Evolutionary conservation across 2,797 vertebrate species (phyloP).

Genomic region (Hippoglossus hippoglossus): DNA sequence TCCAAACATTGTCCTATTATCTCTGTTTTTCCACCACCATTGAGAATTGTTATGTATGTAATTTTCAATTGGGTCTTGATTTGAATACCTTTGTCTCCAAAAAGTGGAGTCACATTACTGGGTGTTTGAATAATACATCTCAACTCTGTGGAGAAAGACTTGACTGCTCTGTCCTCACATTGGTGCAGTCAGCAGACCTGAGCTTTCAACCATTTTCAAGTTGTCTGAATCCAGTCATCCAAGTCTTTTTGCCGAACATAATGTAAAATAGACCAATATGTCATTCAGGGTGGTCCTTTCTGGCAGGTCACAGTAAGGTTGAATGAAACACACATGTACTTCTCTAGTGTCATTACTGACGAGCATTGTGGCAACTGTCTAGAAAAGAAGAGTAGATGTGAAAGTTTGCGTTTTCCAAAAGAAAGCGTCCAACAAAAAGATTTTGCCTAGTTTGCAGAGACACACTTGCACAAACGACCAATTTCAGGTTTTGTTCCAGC

Average conservation of each 20-base stretch:
- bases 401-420: too few relatives aligned
- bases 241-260: constrained; percentile 2
- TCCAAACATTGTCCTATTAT: background rate
- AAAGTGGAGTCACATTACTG: too few relatives aligned
- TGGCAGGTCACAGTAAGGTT: too few relatives aligned
- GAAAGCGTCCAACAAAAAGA: too few relatives aligned
- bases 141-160: constrained; percentile 15
- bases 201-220: constrained; percentile 17
- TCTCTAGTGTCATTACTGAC: too few relatives aligned
- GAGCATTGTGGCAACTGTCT: too few relatives aligned
- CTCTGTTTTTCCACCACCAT: background rate
- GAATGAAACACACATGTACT: too few relatives aligned
- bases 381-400: too few relatives aligned
- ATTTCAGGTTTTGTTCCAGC: background rate
- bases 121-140: constrained; percentile 23
- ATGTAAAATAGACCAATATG: too few relatives aligned
- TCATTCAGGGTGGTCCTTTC: too few relatives aligned
- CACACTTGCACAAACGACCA: background rate
- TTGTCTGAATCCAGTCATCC: constrained; percentile 19
- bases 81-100: background rate
- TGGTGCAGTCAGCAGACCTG: constrained; percentile 2
- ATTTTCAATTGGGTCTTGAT: background rate
- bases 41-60: background rate
- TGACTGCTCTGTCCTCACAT: constrained; percentile 13
- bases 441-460: background rate